Conservation (phyloP, 2,888 invertebrate species). For the Eristalis pertinax region DNA sequence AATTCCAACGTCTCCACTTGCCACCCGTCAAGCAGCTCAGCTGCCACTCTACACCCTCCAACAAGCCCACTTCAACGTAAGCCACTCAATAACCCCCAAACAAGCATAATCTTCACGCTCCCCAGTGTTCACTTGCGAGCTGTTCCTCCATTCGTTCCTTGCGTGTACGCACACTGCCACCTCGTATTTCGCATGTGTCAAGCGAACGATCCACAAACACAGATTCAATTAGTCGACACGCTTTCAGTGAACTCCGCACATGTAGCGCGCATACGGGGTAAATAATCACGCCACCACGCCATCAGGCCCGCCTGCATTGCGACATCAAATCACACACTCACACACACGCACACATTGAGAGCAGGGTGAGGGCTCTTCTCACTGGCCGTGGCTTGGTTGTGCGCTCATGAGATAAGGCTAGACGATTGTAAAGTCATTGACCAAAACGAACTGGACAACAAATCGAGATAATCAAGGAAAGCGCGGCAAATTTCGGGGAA, state of each 20-base stretch:
- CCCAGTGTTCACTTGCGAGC: slow-evolving; percentile 24
- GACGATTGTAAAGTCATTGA: slow-evolving; percentile 54
- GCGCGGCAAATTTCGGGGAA: slow-evolving; percentile 33
- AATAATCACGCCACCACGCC: slow-evolving; percentile 44
- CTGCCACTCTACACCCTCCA: background rate
- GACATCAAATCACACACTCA: background rate
- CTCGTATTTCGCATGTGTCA: slow-evolving; percentile 10
- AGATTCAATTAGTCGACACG: slow-evolving; percentile 43
- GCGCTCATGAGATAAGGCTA: slow-evolving; percentile 42
- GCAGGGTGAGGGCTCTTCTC: background rate
- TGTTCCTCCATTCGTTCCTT: background rate
- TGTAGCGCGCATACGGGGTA: slow-evolving; percentile 11
- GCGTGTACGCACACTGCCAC: slow-evolving; percentile 1
- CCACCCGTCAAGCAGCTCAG: background rate
- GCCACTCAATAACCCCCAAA: background rate
- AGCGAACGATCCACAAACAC: slow-evolving; percentile 14
- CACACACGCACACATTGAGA: background rate
- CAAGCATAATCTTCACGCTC: slow-evolving; percentile 35
- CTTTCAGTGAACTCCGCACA: slow-evolving; percentile 17
- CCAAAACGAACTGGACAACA: slow-evolving; percentile 40
- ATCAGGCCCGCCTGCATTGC: background rate
- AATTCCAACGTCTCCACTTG: background rate
- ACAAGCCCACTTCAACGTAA: slow-evolving; percentile 2
- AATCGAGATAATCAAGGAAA: slow-evolving; percentile 24
- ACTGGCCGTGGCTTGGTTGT: background rate